Base-by-base conservation (phyloP, 2,113 vertebrate species). In the Ploceus nigricollis region DNA sequence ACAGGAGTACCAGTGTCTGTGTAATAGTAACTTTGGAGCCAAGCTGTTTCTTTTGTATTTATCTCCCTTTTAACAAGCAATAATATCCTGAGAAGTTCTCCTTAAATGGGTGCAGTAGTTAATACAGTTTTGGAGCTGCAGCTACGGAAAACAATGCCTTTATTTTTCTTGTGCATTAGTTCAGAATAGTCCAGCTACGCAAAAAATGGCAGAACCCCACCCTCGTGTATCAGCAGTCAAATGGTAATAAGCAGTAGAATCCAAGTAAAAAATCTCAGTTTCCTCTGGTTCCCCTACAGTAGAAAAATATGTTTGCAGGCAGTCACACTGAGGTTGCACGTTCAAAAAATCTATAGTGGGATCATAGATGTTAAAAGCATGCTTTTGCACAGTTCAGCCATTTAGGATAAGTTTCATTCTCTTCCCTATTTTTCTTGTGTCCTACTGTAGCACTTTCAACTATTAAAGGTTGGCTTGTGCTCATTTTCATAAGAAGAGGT, bases 211-310 rank as follows among this genome's bases (percentile, higher is more conserved):
- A 42, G 23, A 39, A 7, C 1, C 2, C 10, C 11, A 20, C 21
- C 12, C 6, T 44, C 3, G 3, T 31, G 10, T 33, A 16, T 61
- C 31, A 60, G 6, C 45, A 82, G 50, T 44, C 18, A 42, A 64
- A 79, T 3, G 2, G 16, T 54, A 68, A 28, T 44, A 33, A 86
- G 25, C 6, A 54, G 14, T 40, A 56, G n/a, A 90, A 35, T n/a
- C 14, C 42, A 40, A 48, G 28, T 66, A 48, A 86, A 51, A 16
- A 57, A 9, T 82, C 6, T 25, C 23, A 16, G 76, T 65, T 82
- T 63, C 18, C 4, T 1, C 9, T 65, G 7, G 1, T 35, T 82
- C 17, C 42, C 11, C 13, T 28, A 0, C 21, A 24, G 11, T 15
- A 83, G 21, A 69, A 90, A 53, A 73, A 45, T 13, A 5, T 14